Evolutionary conservation across 2,797 vertebrate genomes (phyloP).

Genomic region (Pseudocheirus occidentalis): DNA sequence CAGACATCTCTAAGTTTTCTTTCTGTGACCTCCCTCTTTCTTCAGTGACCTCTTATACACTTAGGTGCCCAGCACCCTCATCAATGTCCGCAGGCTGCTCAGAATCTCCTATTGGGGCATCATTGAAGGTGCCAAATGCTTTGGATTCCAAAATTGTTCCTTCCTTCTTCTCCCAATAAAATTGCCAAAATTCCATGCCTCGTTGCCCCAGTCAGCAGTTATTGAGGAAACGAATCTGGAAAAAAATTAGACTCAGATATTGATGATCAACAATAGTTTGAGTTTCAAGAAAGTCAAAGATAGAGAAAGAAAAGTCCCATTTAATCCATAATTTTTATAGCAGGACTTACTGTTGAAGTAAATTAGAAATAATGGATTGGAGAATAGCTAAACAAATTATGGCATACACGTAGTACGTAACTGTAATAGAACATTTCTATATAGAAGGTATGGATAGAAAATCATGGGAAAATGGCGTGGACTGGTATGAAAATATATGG

Average conservation of each 20-base stretch:
- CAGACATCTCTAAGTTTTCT: not conserved
- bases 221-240: not conserved
- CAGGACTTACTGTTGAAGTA: not conserved
- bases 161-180: not conserved
- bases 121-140: not conserved
- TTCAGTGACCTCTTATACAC: not conserved
- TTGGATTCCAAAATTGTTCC: not conserved
- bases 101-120: not conserved
- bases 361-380: not conserved
- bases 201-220: not conserved
- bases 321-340: not conserved
- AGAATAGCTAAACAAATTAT: not conserved
- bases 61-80: not conserved
- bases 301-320: not conserved
- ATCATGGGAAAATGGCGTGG: not conserved
- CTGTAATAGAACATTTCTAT: not conserved
- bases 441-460: not conserved
- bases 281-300: not conserved
- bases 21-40: not conserved
- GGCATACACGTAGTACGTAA: not conserved
- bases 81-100: not conserved
- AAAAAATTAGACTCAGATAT: not conserved
- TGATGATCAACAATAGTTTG: not conserved
- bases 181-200: not conserved
- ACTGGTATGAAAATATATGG: not conserved